Conservation (phyloP, 2,113 vertebrate genomes). For the Pungitius pungitius region DNA sequence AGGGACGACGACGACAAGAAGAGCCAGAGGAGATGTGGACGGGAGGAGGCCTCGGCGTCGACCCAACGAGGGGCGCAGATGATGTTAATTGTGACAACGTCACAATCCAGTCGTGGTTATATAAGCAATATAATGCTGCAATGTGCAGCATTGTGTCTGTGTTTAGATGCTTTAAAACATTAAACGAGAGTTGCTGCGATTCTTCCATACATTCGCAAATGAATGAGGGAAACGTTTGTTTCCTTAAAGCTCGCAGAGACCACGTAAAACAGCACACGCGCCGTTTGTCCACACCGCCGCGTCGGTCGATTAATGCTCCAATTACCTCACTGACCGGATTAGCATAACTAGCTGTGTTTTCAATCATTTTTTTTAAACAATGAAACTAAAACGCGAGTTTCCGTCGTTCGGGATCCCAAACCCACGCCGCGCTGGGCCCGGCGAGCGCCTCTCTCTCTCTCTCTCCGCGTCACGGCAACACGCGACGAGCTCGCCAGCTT, state of each 20-base stretch:
- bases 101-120: too few relatives aligned
- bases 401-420: constrained; percentile 2
- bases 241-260: constrained; percentile 15
- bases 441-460: too few relatives aligned
- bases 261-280: constrained; percentile 10
- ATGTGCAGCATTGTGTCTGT: too few relatives aligned
- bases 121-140: too few relatives aligned
- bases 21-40: constrained; percentile 24
- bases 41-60: constrained; percentile 34
- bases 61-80: constrained; percentile 37
- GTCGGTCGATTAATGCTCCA: constrained; percentile 55
- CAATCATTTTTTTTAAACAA: constrained; percentile 16
- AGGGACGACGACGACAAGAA: constrained; percentile 14
- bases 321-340: constrained; percentile 53
- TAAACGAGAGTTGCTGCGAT: neutral
- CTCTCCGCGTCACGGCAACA: constrained; percentile 6
- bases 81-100: too few relatives aligned
- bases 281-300: constrained; percentile 31
- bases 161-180: neutral
- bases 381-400: neutral
- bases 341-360: constrained; percentile 39
- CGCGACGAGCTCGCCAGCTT: constrained; percentile 49
- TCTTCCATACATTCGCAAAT: constrained; percentile 20
- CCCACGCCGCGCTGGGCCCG: too few relatives aligned
- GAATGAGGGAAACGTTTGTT: constrained; percentile 7